A percentile compares a stretch with the other conserved stretches of the same genome.
phyloP scores from a whole-genome alignment of 37 sponge, comb jelly and placozoan species.

The Spongilla lacustris region DNA sequence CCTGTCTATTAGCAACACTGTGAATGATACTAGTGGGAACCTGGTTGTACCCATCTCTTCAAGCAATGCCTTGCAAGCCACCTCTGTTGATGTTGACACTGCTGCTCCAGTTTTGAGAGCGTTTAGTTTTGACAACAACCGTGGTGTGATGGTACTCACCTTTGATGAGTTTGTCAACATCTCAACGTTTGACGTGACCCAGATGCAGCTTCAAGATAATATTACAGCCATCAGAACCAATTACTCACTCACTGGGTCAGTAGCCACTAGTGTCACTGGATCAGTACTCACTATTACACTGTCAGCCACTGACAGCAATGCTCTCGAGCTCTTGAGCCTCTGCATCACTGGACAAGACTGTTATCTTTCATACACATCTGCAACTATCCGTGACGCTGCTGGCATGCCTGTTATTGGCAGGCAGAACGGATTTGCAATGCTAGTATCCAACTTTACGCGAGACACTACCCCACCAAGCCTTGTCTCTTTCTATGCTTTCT shows the following conservation, averaged over 20 bases:
- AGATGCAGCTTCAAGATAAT: conserved; percentile 72
- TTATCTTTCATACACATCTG: conserved; percentile 61
- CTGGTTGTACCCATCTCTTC: conserved; percentile 22
- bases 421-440: conserved; percentile 60
- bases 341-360: conserved; percentile 57
- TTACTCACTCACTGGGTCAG: conserved; percentile 52
- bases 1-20: conserved; percentile 43
- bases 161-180: conserved; percentile 86
- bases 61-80: conserved; percentile 43
- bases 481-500: conserved; percentile 48
- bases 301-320: conserved; percentile 51
- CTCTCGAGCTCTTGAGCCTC: conserved; percentile 66
- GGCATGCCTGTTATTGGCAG: conserved; percentile 63
- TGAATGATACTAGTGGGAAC: conserved; percentile 78
- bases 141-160: conserved; percentile 44
- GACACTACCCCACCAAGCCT: conserved; percentile 73
- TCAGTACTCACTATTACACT: conserved; percentile 54
- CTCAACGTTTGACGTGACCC: conserved; percentile 51
- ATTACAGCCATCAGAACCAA: conserved; percentile 22
- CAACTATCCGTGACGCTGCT: conserved; percentile 69
- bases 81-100: conserved; percentile 58
- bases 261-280: conserved; percentile 8
- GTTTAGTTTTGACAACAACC: conserved; percentile 73
- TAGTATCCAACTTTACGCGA: conserved; percentile 38
- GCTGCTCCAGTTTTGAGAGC: conserved; percentile 61